Conservation (phyloP, 2,113 vertebrate species). For the Clarias magur region DNA sequence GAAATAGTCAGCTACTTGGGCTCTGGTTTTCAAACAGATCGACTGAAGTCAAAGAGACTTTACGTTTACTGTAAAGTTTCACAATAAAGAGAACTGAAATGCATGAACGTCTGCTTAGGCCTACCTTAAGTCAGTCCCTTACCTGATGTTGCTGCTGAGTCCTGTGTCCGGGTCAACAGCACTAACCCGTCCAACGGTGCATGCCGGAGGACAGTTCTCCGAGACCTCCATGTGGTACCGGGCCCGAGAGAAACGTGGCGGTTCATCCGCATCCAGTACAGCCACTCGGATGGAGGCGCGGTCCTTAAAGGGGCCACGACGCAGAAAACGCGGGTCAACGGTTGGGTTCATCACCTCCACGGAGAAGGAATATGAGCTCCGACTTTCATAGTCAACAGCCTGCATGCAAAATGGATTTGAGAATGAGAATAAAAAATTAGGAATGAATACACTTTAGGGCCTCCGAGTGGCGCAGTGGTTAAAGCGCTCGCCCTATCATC, state of each 20-base stretch:
- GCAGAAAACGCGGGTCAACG: slow-evolving; percentile 84
- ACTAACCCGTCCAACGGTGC: slow-evolving; percentile 78
- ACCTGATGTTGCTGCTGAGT: slow-evolving; percentile 84
- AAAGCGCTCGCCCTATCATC: no score
- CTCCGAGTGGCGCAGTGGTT: no score
- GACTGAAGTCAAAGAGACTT: background rate
- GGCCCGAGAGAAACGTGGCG: slow-evolving; percentile 79
- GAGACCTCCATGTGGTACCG: slow-evolving; percentile 81
- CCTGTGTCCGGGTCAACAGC: slow-evolving; percentile 83
- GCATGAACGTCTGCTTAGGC: background rate
- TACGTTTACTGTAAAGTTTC: background rate
- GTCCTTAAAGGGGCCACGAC: slow-evolving; percentile 86
- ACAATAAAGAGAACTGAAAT: background rate
- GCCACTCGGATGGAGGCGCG: slow-evolving; percentile 79
- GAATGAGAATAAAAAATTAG: background rate
- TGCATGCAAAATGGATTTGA: slow-evolving; percentile 48
- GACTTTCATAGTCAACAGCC: slow-evolving; percentile 85
- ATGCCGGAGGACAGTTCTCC: slow-evolving; percentile 80
- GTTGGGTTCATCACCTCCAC: slow-evolving; percentile 88
- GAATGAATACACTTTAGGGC: background rate
- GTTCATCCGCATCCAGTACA: slow-evolving; percentile 85
- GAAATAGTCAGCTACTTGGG: background rate
- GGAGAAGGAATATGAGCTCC: slow-evolving; percentile 82
- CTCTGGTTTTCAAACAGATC: background rate
- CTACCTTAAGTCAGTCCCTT: background rate